Evolutionary conservation across 2,797 vertebrate species (phyloP).

Genomic region (Sebastes trivittatus): DNA sequence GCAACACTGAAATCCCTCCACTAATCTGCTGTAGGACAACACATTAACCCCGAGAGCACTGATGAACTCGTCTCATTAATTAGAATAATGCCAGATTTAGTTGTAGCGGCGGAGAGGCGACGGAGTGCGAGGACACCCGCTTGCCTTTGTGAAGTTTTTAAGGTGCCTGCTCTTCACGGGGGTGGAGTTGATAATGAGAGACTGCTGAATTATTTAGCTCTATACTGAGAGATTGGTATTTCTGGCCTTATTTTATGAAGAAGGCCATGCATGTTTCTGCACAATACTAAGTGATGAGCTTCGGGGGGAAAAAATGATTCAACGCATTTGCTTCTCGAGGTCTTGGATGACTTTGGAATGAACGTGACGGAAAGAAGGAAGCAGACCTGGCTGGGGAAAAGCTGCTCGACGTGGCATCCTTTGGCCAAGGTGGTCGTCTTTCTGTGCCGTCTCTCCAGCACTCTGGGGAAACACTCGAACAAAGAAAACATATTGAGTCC

Average conservation of each 20-base stretch:
- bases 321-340: constrained; percentile 6
- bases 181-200: constrained; percentile 27
- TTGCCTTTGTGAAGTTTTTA: constrained; percentile 55
- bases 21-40: constrained; percentile 74
- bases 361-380: neutral
- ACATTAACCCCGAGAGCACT: constrained; percentile 72
- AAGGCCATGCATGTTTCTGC: neutral
- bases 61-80: constrained; percentile 76
- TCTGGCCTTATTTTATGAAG: neutral
- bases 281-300: neutral
- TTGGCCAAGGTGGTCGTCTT: constrained; percentile 18
- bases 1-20: constrained; percentile 48
- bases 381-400: neutral
- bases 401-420: neutral
- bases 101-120: constrained; percentile 7
- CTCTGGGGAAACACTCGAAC: constrained; percentile 59
- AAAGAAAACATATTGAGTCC: constrained; percentile 54
- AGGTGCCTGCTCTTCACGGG: constrained; percentile 37
- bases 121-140: constrained; percentile 47
- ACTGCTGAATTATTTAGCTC: constrained; percentile 57
- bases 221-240: neutral
- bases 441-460: constrained; percentile 16
- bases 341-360: constrained; percentile 43
- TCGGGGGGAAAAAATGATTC: neutral
- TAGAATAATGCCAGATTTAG: constrained; percentile 64